Evolutionary conservation across 2,113 vertebrate genomes (phyloP).

Genomic region (Arizona elegans): DNA sequence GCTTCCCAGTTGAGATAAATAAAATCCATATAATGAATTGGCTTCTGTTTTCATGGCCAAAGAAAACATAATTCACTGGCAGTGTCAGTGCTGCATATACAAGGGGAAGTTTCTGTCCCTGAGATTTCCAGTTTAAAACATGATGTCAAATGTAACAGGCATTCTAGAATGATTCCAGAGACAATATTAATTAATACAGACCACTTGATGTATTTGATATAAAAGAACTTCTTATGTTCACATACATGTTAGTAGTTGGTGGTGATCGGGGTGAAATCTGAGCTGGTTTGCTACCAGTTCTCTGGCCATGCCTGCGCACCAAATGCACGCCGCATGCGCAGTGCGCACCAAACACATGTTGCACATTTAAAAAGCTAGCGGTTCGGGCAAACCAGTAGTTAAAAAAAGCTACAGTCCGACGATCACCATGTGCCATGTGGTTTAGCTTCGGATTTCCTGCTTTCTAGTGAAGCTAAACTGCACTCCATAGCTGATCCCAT

Average conservation of each 20-base stretch:
- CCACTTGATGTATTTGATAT: background rate
- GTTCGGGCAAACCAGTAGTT: too few species aligned
- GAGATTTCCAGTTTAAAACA: background rate
- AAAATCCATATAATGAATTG: background rate
- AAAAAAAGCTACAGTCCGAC: too few species aligned
- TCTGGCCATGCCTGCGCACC: too few species aligned
- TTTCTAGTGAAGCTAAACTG: too few species aligned
- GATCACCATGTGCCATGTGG: too few species aligned
- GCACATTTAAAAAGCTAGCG: too few species aligned
- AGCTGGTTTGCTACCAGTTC: too few species aligned
- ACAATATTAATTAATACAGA: background rate
- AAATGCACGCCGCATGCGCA: too few species aligned
- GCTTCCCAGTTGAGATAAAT: background rate
- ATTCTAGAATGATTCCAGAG: background rate
- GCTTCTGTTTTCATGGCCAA: background rate
- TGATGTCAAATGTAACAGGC: background rate
- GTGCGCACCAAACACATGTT: too few species aligned
- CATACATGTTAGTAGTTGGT: background rate
- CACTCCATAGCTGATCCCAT: too few species aligned
- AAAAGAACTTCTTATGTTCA: background rate
- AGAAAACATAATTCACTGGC: background rate
- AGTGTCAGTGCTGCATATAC: background rate
- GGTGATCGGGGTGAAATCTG: background rate
- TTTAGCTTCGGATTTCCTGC: too few species aligned
- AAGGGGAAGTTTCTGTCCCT: background rate